Conservation (phyloP, 2,888 invertebrate genomes). For the Diarsia brunnea region DNA sequence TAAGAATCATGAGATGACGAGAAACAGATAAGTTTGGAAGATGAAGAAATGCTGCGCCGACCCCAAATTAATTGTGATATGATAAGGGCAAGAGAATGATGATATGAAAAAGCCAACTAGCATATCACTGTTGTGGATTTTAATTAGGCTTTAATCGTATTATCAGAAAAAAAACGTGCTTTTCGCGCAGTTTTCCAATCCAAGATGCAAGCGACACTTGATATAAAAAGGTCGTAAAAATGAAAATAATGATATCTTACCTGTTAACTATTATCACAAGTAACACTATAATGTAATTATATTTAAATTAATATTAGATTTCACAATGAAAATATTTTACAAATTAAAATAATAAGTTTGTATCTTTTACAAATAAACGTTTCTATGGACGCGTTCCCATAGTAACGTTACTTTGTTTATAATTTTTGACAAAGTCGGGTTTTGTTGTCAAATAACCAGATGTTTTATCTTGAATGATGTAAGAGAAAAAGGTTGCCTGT, state of each 20-base stretch:
- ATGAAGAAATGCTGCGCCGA: no score
- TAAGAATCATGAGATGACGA: no score
- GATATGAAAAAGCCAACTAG: no score
- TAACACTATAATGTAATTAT: conserved; percentile 21
- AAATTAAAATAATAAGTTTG: conserved; percentile 20
- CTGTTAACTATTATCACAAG: conserved; percentile 39
- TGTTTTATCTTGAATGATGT: background rate
- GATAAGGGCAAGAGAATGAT: no score
- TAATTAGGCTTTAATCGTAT: background rate
- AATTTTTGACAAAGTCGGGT: conserved; percentile 5
- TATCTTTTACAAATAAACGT: conserved; percentile 51
- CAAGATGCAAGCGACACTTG: background rate
- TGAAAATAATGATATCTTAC: conserved; percentile 28
- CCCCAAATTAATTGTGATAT: no score
- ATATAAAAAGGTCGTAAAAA: background rate
- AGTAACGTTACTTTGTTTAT: conserved; percentile 34
- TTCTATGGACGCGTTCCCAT: conserved; percentile 65
- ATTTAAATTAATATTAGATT: conserved; percentile 25
- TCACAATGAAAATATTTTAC: conserved; percentile 15
- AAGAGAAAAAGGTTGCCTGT: background rate
- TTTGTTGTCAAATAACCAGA: background rate
- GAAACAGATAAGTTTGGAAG: no score
- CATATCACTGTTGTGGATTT: no score
- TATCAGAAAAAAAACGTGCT: background rate
- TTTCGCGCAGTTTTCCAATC: conserved; percentile 32